These are phyloP conservation scores for Chorisops tibialis DNA, from an alignment of 2,888 invertebrate genomes.

Conservation along the genomic window DNA sequence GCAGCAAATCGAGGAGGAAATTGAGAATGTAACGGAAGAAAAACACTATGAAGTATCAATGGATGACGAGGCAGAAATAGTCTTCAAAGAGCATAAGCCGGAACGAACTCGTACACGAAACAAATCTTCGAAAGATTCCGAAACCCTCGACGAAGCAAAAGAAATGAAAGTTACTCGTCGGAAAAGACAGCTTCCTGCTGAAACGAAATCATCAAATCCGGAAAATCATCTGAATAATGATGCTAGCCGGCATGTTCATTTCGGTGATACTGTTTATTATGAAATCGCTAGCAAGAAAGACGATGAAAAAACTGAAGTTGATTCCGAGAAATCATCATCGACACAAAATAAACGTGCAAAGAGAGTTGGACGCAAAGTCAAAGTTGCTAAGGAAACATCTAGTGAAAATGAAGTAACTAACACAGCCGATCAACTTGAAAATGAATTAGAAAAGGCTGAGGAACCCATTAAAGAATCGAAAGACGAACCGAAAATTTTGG, in stretches of 20 bases:
- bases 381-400: no score
- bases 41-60: neutral
- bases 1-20: neutral
- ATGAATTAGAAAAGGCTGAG: no score
- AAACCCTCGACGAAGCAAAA: neutral
- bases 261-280: conserved; percentile 12
- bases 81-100: neutral
- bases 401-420: no score
- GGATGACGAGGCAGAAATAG: neutral
- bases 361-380: no score
- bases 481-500: no score
- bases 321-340: neutral
- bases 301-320: neutral
- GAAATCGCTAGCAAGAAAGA: neutral
- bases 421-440: no score
- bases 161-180: neutral
- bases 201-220: neutral
- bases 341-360: no score
- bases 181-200: neutral
- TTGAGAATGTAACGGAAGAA: neutral
- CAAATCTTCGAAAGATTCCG: neutral
- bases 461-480: no score
- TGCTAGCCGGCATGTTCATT: neutral
- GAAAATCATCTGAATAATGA: neutral
- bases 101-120: neutral